Percentiles rank a stretch among this genome's conserved stretches.
Evolutionary conservation across 37 sponge, comb jelly and placozoan species (phyloP).

Genomic region (Halichondria panicea): DNA sequence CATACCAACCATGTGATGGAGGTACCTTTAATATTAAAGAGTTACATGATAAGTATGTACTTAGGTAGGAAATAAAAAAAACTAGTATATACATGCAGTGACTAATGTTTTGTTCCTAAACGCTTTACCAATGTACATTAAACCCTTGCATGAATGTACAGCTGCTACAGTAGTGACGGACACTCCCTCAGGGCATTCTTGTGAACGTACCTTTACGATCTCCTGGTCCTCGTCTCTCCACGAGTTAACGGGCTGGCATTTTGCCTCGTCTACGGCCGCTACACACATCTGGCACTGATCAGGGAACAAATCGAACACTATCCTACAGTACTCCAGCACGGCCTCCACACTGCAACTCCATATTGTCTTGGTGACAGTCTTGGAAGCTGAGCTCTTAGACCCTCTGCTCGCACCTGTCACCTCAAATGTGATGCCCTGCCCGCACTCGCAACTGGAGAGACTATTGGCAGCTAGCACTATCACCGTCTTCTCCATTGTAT

Average conservation of each 20-base stretch:
- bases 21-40: too few relatives aligned
- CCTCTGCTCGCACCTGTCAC: conserved; percentile 2
- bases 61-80: too few relatives aligned
- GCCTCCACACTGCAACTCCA: conserved; percentile 87
- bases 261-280: conserved; percentile 56
- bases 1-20: too few relatives aligned
- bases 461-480: conserved; percentile 64
- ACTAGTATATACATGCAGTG: too few relatives aligned
- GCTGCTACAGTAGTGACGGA: not conserved
- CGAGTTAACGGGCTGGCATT: conserved; percentile 75
- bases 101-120: too few relatives aligned
- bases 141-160: not conserved
- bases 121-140: too few relatives aligned
- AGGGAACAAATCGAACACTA: conserved; percentile 83
- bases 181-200: not conserved
- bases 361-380: conserved; percentile 53
- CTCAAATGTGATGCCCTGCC: conserved; percentile 42
- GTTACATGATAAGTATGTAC: too few relatives aligned
- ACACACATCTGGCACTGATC: conserved; percentile 79
- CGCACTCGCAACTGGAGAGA: conserved; percentile 13
- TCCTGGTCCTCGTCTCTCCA: conserved; percentile 90
- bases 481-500: conserved; percentile 77
- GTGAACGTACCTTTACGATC: conserved; percentile 30
- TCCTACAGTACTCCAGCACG: conserved; percentile 77
- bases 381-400: not conserved